These are phyloP conservation scores for Phalanger gymnotis DNA, from an alignment of 2,797 vertebrate species.

Conservation along the genomic window DNA sequence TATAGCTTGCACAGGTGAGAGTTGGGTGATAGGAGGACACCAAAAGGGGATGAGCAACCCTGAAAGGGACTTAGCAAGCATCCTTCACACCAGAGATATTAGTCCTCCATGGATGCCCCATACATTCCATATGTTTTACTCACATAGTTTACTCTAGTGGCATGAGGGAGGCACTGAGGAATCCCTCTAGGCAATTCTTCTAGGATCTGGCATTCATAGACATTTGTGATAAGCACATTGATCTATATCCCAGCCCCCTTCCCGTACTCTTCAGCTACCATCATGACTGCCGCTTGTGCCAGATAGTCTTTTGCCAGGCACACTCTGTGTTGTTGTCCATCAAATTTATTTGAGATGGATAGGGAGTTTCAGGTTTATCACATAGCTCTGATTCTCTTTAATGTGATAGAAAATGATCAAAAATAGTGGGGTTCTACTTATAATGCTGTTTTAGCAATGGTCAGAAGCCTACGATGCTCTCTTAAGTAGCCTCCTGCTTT, in stretches of 20 bases:
- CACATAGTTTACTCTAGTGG: background rate
- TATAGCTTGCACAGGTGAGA: too few relatives aligned
- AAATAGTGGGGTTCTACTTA: conserved; percentile 30
- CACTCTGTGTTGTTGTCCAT: conserved; percentile 43
- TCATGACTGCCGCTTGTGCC: background rate
- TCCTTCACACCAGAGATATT: background rate
- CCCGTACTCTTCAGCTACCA: background rate
- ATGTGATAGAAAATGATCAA: conserved; percentile 66
- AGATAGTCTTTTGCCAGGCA: background rate
- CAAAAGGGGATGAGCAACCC: background rate
- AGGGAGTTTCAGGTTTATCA: conserved; percentile 65
- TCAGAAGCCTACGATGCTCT: conserved; percentile 50
- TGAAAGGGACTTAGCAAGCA: background rate
- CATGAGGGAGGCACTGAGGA: background rate
- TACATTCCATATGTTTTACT: background rate
- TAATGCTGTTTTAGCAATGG: conserved; percentile 56
- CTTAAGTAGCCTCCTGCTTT: conserved; percentile 60
- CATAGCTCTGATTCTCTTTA: conserved; percentile 63
- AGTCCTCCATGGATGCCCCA: background rate
- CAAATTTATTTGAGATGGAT: conserved; percentile 63
- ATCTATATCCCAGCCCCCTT: background rate
- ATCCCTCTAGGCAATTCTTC: background rate
- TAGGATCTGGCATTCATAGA: background rate
- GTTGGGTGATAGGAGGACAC: background rate
- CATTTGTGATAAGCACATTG: background rate